phyloP scores from a whole-genome alignment of 1,140 invertebrate genomes.

The Schmidtea mediterranea region DNA sequence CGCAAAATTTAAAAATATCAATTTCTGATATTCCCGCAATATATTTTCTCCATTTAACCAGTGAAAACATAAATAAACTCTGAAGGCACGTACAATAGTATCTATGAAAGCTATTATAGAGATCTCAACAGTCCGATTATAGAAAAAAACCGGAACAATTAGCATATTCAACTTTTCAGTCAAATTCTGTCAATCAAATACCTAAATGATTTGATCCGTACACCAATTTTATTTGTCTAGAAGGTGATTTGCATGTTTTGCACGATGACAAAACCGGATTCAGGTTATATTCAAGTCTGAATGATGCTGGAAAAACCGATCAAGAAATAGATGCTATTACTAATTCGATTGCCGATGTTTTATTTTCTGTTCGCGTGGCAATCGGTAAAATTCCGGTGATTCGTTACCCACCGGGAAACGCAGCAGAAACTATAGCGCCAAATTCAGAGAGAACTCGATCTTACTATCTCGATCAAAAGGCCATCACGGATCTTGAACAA shows the following conservation, averaged over 20 bases:
- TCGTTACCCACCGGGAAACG: slow-evolving; percentile 69
- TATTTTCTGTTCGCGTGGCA: slow-evolving; percentile 90
- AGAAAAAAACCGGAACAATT: slow-evolving; percentile 78
- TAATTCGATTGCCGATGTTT: slow-evolving; percentile 70
- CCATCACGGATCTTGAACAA: too few species aligned
- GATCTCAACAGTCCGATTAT: slow-evolving; percentile 89
- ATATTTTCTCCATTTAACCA: too few species aligned
- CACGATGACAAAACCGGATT: slow-evolving; percentile 62
- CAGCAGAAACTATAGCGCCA: slow-evolving; percentile 93
- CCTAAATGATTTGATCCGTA: slow-evolving; percentile 74
- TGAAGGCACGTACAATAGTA: slow-evolving; percentile 48
- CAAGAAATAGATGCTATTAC: slow-evolving; percentile 79
- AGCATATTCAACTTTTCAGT: slow-evolving; percentile 32
- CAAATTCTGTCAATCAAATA: slow-evolving; percentile 40
- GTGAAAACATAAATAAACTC: too few species aligned
- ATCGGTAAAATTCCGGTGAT: slow-evolving; percentile 77
- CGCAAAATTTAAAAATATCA: too few species aligned
- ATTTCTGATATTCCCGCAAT: too few species aligned
- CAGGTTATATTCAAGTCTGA: slow-evolving; percentile 76
- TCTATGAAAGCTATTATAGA: slow-evolving; percentile 80
- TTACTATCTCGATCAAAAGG: too few species aligned
- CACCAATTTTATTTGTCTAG: slow-evolving; percentile 85
- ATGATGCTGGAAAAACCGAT: slow-evolving; percentile 71
- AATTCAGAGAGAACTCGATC: too few species aligned
- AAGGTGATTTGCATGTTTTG: slow-evolving; percentile 85